Evolutionary conservation across 2,888 invertebrate genomes (phyloP), one percentile per base, ranked within the genome.

Genomic region (Anagyrus pseudococci): DNA sequence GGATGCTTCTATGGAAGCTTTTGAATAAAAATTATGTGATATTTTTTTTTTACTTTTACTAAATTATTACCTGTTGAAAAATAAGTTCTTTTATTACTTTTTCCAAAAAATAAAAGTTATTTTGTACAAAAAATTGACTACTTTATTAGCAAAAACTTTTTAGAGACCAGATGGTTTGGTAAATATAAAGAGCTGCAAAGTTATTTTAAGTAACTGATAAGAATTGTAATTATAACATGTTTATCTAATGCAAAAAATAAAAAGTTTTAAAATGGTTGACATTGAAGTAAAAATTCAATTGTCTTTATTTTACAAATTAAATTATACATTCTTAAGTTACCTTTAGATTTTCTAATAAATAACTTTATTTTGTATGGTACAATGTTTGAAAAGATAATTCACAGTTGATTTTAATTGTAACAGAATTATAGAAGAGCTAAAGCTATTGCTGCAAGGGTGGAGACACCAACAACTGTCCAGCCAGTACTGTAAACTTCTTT

Each of bases 401-500:
- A 41, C 10, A 8, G 33, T 40, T n/a, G n/a, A n/a, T n/a, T n/a
- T n/a, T n/a, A n/a, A n/a, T n/a, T n/a, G n/a, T n/a, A n/a, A n/a
- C 26, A 33, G 49, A 67, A 58, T 75, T 74, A 78, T 74, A 82
- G 80, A 43, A 77, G 70, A 23, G 84, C 82, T 67, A 85, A 72
- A 55, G 75, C 72, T 59, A 82, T 71, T 25, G 85, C 81, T 43
- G 84, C 69, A 29, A 83, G 69, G 48, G 79, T 70, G 6, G 85
- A 79, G 23, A 81, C 64, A 23, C 73, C 83, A 22, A 85, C 68
- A 81, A 88, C 86, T 65, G 79, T 75, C 78, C 88, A 89, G 70
- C 89, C 89, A 69, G 91, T 92, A 10, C 84, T 77, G 72, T 92
- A 91, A 2, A 94, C 91, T 78, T 90, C 88, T 75, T 88, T 89